Conservation (phyloP, 2,797 vertebrate species). For the Periophthalmus magnuspinnatus region DNA sequence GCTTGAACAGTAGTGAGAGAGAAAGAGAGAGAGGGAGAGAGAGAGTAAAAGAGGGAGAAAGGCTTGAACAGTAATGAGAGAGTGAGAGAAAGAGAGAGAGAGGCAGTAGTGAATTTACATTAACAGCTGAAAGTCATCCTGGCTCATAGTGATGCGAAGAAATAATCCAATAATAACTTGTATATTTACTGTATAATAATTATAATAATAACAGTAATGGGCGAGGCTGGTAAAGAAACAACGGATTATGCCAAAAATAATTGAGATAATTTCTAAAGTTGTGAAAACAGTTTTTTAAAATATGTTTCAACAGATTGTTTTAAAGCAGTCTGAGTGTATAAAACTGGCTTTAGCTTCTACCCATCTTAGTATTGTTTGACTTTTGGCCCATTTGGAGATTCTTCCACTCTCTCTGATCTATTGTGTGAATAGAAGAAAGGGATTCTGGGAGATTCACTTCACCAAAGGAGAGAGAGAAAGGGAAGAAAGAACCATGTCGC, state of each 20-base stretch:
- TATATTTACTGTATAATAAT: not conserved
- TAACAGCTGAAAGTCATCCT: conserved; percentile 36
- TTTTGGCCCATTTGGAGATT: conserved; percentile 32
- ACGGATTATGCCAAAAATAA: not conserved
- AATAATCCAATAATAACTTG: conserved; percentile 4
- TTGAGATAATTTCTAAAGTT: not conserved
- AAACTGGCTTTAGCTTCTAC: not conserved
- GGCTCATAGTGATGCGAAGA: conserved; percentile 32
- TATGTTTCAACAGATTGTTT: not conserved
- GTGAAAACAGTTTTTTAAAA: not conserved
- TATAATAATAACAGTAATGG: too few relatives aligned
- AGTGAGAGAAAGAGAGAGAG: too few relatives aligned
- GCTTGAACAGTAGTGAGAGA: conserved; percentile 25
- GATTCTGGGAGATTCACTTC: conserved; percentile 41
- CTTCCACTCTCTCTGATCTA: conserved; percentile 36
- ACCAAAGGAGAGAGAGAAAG: conserved; percentile 26
- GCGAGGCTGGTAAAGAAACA: not conserved
- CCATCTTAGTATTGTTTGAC: not conserved
- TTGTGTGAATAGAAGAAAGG: conserved; percentile 12
- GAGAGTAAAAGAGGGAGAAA: too few relatives aligned
- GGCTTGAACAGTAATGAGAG: too few relatives aligned
- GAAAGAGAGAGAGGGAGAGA: too few relatives aligned
- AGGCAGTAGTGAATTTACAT: too few relatives aligned
- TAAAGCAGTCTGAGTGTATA: not conserved
- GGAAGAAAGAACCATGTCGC: conserved; percentile 37